Conservation (phyloP, 2,797 vertebrate genomes). For the Trachops cirrhosus region DNA sequence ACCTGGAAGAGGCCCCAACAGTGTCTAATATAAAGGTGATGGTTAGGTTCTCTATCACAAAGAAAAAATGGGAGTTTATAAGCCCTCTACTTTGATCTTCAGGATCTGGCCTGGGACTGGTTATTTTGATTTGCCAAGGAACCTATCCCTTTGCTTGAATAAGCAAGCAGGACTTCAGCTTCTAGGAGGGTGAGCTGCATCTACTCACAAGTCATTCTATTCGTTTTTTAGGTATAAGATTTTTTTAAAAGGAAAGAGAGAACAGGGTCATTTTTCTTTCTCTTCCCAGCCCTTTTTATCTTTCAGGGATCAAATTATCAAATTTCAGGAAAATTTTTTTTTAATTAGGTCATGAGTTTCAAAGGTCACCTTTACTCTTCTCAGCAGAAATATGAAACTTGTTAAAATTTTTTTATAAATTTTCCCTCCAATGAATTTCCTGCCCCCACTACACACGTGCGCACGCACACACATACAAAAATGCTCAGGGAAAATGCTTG, state of each 20-base stretch:
- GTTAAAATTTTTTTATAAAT: constrained; percentile 62
- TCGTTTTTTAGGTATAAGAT: constrained; percentile 71
- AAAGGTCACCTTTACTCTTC: constrained; percentile 78
- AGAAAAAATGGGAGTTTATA: constrained; percentile 33
- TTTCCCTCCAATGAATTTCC: not conserved
- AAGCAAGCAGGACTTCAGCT: constrained; percentile 79
- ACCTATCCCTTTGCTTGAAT: constrained; percentile 83
- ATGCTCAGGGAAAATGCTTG: constrained; percentile 64
- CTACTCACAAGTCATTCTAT: constrained; percentile 74
- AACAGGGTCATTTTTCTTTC: constrained; percentile 79
- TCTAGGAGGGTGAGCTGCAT: constrained; percentile 76
- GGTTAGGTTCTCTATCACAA: not conserved
- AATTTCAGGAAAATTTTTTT: constrained; percentile 85
- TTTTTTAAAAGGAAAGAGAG: constrained; percentile 40
- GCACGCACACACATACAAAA: constrained; percentile 15
- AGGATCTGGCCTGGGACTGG: constrained; percentile 74
- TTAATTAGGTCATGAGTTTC: constrained; percentile 81
- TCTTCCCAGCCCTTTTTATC: constrained; percentile 82
- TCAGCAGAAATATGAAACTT: constrained; percentile 71
- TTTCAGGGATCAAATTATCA: constrained; percentile 85
- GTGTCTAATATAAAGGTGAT: not conserved
- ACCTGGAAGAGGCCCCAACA: not conserved
- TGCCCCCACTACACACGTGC: not conserved
- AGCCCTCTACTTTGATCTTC: constrained; percentile 39
- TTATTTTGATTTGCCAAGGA: constrained; percentile 77